phyloP scores from a whole-genome alignment of 2,113 vertebrate species.

The Delphinus delphis region DNA sequence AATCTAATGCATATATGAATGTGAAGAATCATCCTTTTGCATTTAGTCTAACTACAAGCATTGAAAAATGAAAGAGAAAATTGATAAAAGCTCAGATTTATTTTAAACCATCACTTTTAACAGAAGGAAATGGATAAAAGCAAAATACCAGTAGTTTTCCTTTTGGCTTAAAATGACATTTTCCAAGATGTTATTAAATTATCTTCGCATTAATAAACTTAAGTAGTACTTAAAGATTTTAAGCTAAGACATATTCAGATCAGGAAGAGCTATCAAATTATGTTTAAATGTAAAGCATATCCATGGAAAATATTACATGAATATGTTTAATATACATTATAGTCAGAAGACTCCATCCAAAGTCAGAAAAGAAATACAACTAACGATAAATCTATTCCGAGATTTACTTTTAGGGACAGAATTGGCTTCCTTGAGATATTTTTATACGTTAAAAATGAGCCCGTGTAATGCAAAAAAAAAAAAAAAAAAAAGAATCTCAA shows the following conservation, averaged over 20 bases:
- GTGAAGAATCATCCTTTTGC: conserved; percentile 50
- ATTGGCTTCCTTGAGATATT: background rate
- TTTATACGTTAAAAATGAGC: background rate
- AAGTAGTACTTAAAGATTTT: conserved; percentile 69
- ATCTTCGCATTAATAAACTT: conserved; percentile 69
- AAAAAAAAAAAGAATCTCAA: background rate
- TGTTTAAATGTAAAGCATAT: conserved; percentile 64
- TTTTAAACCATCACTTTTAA: conserved; percentile 60
- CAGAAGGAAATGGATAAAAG: conserved; percentile 45
- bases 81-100: conserved; percentile 43
- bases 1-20: conserved; percentile 59
- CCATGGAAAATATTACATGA: conserved; percentile 61
- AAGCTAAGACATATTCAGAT: conserved; percentile 67
- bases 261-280: conserved; percentile 66
- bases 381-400: conserved; percentile 35
- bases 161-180: conserved; percentile 71
- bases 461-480: too few relatives aligned
- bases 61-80: conserved; percentile 49
- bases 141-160: conserved; percentile 54
- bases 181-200: conserved; percentile 74
- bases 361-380: conserved; percentile 53
- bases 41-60: conserved; percentile 24
- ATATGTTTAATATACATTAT: conserved; percentile 58
- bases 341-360: conserved; percentile 40
- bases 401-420: background rate